Evolutionary conservation across 2,888 invertebrate genomes (phyloP).

Genomic region (Metellina segmentata): DNA sequence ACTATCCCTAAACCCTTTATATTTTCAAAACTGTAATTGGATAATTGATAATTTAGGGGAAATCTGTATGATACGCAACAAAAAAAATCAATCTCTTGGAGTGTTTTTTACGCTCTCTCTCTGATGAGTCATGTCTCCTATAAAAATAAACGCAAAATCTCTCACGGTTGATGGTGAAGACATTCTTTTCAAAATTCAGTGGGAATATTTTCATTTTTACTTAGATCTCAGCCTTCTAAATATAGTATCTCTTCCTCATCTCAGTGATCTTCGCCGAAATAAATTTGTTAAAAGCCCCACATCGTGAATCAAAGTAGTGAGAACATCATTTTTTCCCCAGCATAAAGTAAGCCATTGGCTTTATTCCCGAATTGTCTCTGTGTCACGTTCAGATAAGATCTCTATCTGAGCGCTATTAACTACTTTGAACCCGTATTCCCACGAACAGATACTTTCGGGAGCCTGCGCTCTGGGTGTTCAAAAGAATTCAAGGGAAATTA

Average conservation of each 20-base stretch:
- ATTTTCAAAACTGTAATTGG: too few relatives aligned
- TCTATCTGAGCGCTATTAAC: slow-evolving; percentile 18
- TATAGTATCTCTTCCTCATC: slow-evolving; percentile 4
- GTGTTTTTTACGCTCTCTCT: too few relatives aligned
- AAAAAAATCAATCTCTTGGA: too few relatives aligned
- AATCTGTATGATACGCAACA: too few relatives aligned
- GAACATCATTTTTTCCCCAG: neutral
- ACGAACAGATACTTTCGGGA: too few relatives aligned
- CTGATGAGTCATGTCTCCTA: neutral
- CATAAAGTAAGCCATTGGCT: slow-evolving; percentile 16
- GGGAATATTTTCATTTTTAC: neutral
- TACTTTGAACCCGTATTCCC: slow-evolving; percentile 2
- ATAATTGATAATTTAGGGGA: too few relatives aligned
- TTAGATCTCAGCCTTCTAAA: slow-evolving; percentile 8
- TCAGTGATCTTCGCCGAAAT: slow-evolving; percentile 1
- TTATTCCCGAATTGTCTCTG: neutral
- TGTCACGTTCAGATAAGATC: slow-evolving; percentile 1
- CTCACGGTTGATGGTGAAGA: too few relatives aligned
- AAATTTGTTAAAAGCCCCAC: slow-evolving; percentile 26
- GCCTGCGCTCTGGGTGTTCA: too few relatives aligned
- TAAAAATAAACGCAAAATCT: neutral
- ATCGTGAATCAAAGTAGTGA: slow-evolving; percentile 10
- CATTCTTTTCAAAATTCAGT: neutral
- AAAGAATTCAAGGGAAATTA: too few relatives aligned
- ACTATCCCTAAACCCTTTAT: too few relatives aligned